Conservation (phyloP, 2,113 vertebrate genomes). For the Rhea americana region DNA sequence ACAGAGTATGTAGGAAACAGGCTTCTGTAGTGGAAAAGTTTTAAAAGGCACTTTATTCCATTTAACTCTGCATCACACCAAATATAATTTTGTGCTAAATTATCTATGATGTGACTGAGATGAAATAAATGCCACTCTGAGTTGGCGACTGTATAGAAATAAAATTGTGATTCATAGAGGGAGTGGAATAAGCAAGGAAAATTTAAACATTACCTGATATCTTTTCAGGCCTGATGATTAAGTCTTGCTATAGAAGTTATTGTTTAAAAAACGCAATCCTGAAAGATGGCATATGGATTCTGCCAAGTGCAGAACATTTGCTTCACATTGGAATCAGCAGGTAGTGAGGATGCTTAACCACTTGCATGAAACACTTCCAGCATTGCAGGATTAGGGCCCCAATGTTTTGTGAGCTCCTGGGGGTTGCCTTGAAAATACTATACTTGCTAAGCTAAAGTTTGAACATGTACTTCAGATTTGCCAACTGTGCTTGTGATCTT, state of each 20-base stretch:
- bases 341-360: not conserved
- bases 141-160: conserved; percentile 26
- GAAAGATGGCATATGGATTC: conserved; percentile 5
- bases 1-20: not conserved
- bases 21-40: not conserved
- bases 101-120: not conserved
- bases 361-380: not conserved
- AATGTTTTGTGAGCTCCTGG: not conserved
- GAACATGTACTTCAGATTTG: not conserved
- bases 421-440: conserved; percentile 28
- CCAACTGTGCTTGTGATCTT: not conserved
- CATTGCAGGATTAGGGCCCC: not conserved
- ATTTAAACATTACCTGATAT: conserved; percentile 4
- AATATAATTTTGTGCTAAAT: conserved; percentile 1
- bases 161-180: conserved; percentile 21
- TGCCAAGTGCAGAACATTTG: not conserved
- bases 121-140: conserved; percentile 2
- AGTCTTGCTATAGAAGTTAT: not conserved
- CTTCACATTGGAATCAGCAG: not conserved
- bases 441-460: not conserved
- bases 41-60: not conserved
- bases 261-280: not conserved
- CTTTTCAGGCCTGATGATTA: conserved; percentile 2
- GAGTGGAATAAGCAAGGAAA: not conserved
- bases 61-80: not conserved